Conservation (phyloP, 2,888 invertebrate species). For the Himalopsyche tibetana region DNA sequence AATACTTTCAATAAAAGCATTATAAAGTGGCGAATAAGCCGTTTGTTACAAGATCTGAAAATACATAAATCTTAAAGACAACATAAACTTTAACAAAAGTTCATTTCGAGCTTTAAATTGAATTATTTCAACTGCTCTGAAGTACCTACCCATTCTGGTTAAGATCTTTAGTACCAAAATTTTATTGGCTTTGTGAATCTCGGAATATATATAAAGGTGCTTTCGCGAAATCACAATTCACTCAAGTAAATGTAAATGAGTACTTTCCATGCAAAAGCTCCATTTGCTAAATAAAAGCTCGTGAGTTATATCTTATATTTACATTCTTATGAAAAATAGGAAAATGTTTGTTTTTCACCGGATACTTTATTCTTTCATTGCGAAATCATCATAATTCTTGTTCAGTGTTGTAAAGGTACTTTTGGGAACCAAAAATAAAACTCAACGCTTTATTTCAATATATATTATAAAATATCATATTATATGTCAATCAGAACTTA, state of each 20-base stretch:
- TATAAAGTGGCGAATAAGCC: too few relatives aligned
- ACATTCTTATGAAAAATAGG: constrained; percentile 31
- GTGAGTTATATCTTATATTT: constrained; percentile 24
- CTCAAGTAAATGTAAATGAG: constrained; percentile 34
- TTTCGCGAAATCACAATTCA: constrained; percentile 21
- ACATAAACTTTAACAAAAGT: background rate
- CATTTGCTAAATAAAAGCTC: constrained; percentile 10
- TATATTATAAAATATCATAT: too few relatives aligned
- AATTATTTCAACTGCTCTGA: background rate
- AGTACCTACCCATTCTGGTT: background rate
- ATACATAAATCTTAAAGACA: too few relatives aligned
- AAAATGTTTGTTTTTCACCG: background rate
- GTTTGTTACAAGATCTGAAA: too few relatives aligned
- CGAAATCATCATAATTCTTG: too few relatives aligned
- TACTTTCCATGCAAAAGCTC: constrained; percentile 34
- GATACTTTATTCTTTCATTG: background rate
- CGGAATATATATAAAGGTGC: constrained; percentile 9
- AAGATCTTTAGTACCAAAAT: background rate
- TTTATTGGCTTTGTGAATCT: constrained; percentile 22
- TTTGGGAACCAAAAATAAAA: too few relatives aligned
- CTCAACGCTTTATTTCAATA: too few relatives aligned
- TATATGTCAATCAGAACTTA: too few relatives aligned
- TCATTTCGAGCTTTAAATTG: background rate
- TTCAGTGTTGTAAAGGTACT: too few relatives aligned
- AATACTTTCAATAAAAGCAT: too few relatives aligned